phyloP scores from a whole-genome alignment of 2,888 invertebrate genomes.

The Eupithecia abbreviata region DNA sequence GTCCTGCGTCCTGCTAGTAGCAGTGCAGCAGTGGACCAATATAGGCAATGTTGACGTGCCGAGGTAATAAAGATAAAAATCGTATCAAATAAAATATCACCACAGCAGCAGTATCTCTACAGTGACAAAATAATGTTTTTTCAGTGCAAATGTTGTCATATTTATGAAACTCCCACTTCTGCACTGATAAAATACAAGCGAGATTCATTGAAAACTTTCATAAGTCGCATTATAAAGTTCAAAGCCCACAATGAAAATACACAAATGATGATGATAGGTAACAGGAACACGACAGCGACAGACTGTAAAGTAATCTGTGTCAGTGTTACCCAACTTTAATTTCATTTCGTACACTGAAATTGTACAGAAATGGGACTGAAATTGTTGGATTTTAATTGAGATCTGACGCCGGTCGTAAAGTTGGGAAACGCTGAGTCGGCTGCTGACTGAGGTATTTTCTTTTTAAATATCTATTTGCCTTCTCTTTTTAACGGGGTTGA shows the following conservation, averaged over 20 bases:
- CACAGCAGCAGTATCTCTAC: no score
- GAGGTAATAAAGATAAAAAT: no score
- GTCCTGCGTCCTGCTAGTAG: no score
- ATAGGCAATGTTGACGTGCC: no score
- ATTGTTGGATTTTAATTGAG: constrained; percentile 77
- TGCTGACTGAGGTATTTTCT: constrained; percentile 25
- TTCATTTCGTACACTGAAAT: constrained; percentile 62
- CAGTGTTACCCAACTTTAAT: constrained; percentile 74
- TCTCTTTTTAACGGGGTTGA: constrained; percentile 10
- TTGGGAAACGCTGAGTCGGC: constrained; percentile 41
- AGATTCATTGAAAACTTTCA: background rate
- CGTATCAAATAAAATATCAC: no score
- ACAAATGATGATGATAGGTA: constrained; percentile 39
- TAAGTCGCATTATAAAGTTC: constrained; percentile 8
- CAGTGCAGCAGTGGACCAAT: no score
- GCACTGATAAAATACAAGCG: constrained; percentile 2
- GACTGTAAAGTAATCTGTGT: constrained; percentile 33
- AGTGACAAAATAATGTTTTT: background rate
- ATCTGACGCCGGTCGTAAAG: constrained; percentile 56
- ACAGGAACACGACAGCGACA: constrained; percentile 41
- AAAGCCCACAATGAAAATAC: constrained; percentile 9
- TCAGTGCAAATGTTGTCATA: background rate
- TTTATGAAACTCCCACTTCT: background rate
- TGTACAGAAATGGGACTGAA: constrained; percentile 52
- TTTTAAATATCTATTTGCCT: constrained; percentile 31